These are phyloP conservation scores for Coenonympha glycerion DNA, from an alignment of 2,888 invertebrate species.

Conservation along the genomic window DNA sequence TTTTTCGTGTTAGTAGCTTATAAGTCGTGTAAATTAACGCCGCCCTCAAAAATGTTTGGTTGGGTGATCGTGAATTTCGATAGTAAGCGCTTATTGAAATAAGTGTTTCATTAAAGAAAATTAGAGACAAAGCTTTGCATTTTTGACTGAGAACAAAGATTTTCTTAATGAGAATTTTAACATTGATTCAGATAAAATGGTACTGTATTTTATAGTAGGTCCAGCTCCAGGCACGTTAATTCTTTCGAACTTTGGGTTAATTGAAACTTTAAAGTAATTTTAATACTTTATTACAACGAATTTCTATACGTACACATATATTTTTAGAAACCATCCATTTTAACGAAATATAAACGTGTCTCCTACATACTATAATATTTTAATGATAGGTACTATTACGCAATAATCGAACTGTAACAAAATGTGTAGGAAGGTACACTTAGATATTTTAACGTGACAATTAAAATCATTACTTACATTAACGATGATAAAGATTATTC, in stretches of 20 bases:
- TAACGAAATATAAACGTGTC: constrained; percentile 14
- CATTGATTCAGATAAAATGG: too few relatives aligned
- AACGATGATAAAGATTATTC: constrained; percentile 14
- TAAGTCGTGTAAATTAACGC: constrained; percentile 71
- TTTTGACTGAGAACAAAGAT: too few relatives aligned
- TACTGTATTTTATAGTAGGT: too few relatives aligned
- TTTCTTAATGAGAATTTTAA: too few relatives aligned
- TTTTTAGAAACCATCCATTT: constrained; percentile 17
- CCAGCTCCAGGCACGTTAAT: too few relatives aligned
- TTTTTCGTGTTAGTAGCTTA: constrained; percentile 73
- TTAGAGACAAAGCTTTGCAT: background rate
- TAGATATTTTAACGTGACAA: constrained; percentile 11
- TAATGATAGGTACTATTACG: constrained; percentile 10
- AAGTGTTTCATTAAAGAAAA: constrained; percentile 28
- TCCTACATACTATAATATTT: constrained; percentile 10
- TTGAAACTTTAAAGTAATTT: constrained; percentile 29
- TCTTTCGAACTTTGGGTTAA: constrained; percentile 1
- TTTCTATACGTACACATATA: constrained; percentile 61
- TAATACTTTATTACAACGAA: constrained; percentile 67
- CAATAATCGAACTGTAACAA: constrained; percentile 13
- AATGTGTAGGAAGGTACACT: constrained; percentile 12
- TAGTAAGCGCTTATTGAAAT: constrained; percentile 50
- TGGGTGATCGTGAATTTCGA: constrained; percentile 52
- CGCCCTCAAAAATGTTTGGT: constrained; percentile 49
- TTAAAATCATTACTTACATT: constrained; percentile 20